A percentile compares a stretch with the other conserved stretches of the same genome.
phyloP scores from a whole-genome alignment of 1,140 invertebrate genomes.

The Drosophila setifemur region DNA sequence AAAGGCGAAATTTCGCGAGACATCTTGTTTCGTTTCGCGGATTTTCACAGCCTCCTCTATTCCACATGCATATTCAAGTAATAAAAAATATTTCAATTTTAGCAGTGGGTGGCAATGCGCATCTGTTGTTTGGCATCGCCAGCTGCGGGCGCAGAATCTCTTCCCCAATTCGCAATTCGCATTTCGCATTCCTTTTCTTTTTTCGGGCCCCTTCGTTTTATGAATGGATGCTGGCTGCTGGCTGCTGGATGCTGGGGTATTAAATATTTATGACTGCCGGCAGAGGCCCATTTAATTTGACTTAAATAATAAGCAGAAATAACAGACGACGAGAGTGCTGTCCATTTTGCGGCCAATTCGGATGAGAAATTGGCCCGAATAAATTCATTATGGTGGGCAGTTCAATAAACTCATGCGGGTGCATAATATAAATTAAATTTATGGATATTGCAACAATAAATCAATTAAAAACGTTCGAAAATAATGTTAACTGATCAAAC shows the following conservation, averaged over 20 bases:
- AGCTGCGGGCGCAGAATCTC: constrained; percentile 39
- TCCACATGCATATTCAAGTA: constrained; percentile 53
- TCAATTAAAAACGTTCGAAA: too few relatives aligned
- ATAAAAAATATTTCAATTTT: constrained; percentile 64
- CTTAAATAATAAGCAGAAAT: constrained; percentile 73
- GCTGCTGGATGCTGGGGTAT: constrained; percentile 41
- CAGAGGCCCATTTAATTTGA: constrained; percentile 65
- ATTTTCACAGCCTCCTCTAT: constrained; percentile 14
- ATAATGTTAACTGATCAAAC: too few relatives aligned
- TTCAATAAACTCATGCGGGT: constrained; percentile 31
- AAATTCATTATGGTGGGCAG: constrained; percentile 47
- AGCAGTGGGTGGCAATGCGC: constrained; percentile 10
- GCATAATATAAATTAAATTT: background rate
- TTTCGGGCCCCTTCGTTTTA: constrained; percentile 30
- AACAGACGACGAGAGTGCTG: constrained; percentile 15
- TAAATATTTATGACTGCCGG: constrained; percentile 66
- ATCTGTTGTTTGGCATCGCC: constrained; percentile 64
- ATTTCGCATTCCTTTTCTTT: constrained; percentile 27
- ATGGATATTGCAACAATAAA: background rate
- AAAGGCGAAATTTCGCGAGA: constrained; percentile 2
- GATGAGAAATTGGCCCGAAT: constrained; percentile 41
- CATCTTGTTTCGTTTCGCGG: constrained; percentile 24
- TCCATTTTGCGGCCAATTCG: constrained; percentile 40
- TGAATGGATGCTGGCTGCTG: constrained; percentile 76
- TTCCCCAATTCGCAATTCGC: constrained; percentile 2